Percentiles rank a stretch among this genome's conserved stretches.
Evolutionary conservation across 2,888 invertebrate species (phyloP).

Genomic region (Steinernema carpocapsae): DNA sequence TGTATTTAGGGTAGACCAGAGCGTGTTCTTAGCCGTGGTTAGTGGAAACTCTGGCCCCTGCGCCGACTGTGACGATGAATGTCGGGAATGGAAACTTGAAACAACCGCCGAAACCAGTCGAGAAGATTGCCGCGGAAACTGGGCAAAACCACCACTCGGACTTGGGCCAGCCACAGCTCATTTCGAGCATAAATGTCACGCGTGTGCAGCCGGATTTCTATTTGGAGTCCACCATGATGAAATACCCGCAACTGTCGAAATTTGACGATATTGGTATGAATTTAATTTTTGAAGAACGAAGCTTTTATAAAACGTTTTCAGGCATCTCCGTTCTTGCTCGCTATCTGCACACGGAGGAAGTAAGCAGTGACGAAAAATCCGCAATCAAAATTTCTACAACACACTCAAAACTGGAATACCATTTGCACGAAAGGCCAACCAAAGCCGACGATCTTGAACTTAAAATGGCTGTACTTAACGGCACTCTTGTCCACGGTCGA

Average conservation of each 20-base stretch:
- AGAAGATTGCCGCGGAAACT: background rate
- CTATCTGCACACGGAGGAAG: constrained; percentile 76
- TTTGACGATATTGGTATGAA: constrained; percentile 53
- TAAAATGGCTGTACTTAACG: too few relatives aligned
- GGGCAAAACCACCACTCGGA: constrained; percentile 17
- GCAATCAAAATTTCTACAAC: too few relatives aligned
- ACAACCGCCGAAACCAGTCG: background rate
- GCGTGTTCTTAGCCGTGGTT: too few relatives aligned
- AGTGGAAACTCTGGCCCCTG: background rate
- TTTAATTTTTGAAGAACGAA: too few relatives aligned
- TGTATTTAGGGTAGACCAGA: too few relatives aligned
- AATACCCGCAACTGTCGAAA: constrained; percentile 52
- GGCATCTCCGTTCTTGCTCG: constrained; percentile 78
- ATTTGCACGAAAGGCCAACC: too few relatives aligned
- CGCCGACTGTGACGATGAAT: background rate
- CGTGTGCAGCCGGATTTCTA: constrained; percentile 27
- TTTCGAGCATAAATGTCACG: background rate
- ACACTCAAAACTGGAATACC: too few relatives aligned
- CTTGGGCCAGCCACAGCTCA: constrained; percentile 17
- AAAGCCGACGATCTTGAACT: too few relatives aligned
- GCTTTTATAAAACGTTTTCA: too few relatives aligned
- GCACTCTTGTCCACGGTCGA: too few relatives aligned
- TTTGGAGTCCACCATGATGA: constrained; percentile 43
- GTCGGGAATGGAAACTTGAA: background rate
- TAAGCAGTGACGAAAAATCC: constrained; percentile 76